Evolutionary conservation across 2,888 invertebrate genomes (phyloP), one percentile per base, ranked within the genome.

Genomic region (Sinelater perroti): DNA sequence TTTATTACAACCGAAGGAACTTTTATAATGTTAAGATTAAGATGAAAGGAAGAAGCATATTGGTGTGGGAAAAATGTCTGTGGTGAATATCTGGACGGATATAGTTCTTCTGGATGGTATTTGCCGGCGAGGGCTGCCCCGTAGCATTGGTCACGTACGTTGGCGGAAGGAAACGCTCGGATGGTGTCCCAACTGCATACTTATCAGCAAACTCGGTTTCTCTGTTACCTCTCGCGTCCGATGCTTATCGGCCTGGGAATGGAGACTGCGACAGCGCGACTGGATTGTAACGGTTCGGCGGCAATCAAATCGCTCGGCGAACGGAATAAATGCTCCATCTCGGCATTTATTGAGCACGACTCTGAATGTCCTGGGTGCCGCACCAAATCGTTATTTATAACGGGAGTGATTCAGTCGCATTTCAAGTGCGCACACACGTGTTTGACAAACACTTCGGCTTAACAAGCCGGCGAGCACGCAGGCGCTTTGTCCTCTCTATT

Each of bases 61-160:
- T n/a, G n/a, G n/a, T n/a, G n/a, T n/a, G n/a, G n/a, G n/a, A n/a
- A n/a, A n/a, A n/a, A n/a, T n/a, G n/a, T n/a, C n/a, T n/a, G n/a
- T n/a, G n/a, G n/a, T n/a, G n/a, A n/a, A n/a, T n/a, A n/a, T n/a
- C n/a, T n/a, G n/a, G n/a, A n/a, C n/a, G n/a, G n/a, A n/a, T n/a
- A n/a, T n/a, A n/a, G n/a, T n/a, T n/a, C n/a, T n/a, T n/a, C n/a
- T n/a, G n/a, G n/a, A n/a, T n/a, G n/a, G n/a, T n/a, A n/a, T n/a
- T n/a, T n/a, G n/a, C n/a, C n/a, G n/a, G n/a, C n/a, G n/a, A n/a
- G n/a, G n/a, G n/a, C n/a, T n/a, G n/a, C n/a, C n/a, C n/a, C n/a
- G n/a, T n/a, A n/a, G n/a, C n/a, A n/a, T n/a, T 52, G 13, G 18
- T 52, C 52, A 52, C 52, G 52, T 52, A 28, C 44, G 33, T 16